These are phyloP conservation scores for Cyanocitta stelleri DNA, from an alignment of 2,113 vertebrate species.

Conservation along the genomic window DNA sequence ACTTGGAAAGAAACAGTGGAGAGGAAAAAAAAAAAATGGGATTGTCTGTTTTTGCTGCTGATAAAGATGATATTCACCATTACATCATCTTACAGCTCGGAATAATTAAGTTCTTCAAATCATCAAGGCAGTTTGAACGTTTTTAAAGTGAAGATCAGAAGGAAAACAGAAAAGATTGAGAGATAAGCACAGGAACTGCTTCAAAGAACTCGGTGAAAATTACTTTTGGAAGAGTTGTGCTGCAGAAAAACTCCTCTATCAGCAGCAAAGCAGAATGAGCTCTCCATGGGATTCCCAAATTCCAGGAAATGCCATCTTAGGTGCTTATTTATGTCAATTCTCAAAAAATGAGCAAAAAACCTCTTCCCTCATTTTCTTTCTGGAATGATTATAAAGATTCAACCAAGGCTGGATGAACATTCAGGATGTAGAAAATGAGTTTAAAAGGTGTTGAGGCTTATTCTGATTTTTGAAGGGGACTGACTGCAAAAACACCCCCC, in stretches of 20 bases:
- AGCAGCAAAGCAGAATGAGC: not conserved
- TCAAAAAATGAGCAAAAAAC: not conserved
- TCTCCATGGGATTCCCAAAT: not conserved
- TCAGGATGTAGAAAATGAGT: not conserved
- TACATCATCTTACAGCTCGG: not conserved
- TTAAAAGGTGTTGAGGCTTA: not conserved
- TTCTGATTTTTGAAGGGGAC: not conserved
- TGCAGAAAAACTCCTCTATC: not conserved
- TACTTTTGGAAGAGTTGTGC: not conserved
- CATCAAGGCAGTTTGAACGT: not conserved
- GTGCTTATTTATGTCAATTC: not conserved
- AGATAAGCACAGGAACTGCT: not conserved
- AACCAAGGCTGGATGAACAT: not conserved
- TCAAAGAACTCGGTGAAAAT: not conserved
- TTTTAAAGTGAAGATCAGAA: not conserved
- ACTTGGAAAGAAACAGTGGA: not conserved
- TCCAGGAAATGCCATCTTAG: not conserved
- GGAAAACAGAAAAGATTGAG: not conserved
- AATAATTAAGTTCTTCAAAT: not conserved
- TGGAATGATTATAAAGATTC: not conserved
- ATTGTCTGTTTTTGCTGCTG: not conserved
- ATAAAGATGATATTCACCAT: accelerated
- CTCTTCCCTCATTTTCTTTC: not conserved
- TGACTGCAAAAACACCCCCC: not conserved
- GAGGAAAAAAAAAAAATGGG: not conserved